Base-by-base conservation (phyloP, 2,113 vertebrate genomes). In the Edolisoma coerulescens region DNA sequence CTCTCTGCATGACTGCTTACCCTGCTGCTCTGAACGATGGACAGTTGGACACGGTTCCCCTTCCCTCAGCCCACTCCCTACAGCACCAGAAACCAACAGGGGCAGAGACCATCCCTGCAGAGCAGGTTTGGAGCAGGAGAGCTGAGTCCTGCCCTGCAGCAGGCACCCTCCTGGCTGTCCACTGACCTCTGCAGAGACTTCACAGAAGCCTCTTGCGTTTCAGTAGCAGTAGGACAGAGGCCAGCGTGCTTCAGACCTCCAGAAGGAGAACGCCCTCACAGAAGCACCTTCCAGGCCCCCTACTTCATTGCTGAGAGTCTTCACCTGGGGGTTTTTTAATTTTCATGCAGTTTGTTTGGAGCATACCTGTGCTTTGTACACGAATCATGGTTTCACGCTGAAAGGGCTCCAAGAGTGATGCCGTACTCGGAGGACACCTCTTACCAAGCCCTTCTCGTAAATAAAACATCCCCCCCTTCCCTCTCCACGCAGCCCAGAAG, bases 11-110 rank as follows among this genome's bases (percentile, higher is more conserved):
- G 1, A 75, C 50, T 0, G 6, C 42, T 32, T 17, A 60, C 18
- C 64, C 75, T 5, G 14, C 39, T 19, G 24, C 71, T 77, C 70
- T 1, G 1, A 71, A 26, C 0, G 2, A 64, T 1, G n/a, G 30
- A n/a, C 2, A 7, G 21, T 0, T 9, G n/a, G 64, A 18, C 47
- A 7, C 0, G 1, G 23, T 3, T 57, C 63, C 60, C 64, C 32
- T 28, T 30, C 17, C 64, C 33, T 32, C 1, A 1, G 42, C 7
- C 26, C 69, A 30, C 30, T 75, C 22, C 30, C 75, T 24, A 26
- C 7, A n/a, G 35, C 53, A 65, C 1, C 73, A 57, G 83, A n/a
- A 39, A 5, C 35, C 45, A 2, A 1, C 1, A 16, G 4, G 7
- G 77, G 32, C 65, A 82, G 37, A 37, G 23, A 27, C 23, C 59